Percentiles rank a stretch among this genome's conserved stretches.
phyloP scores from a whole-genome alignment of 2,113 vertebrate genomes.

The Columba livia region DNA sequence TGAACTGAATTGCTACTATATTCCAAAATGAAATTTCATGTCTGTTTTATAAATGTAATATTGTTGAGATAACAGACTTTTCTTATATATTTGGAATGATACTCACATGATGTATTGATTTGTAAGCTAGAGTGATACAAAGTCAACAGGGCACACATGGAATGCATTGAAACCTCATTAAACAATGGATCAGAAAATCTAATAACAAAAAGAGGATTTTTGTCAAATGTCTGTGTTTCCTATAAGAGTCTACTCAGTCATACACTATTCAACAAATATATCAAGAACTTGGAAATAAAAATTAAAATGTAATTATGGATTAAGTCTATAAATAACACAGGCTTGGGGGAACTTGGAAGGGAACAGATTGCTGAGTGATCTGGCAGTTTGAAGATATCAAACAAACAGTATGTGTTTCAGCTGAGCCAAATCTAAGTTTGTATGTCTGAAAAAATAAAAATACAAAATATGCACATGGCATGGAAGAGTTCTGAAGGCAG shows the following conservation, averaged over 20 bases:
- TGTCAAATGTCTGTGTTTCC: not conserved
- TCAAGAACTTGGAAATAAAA: conserved; percentile 36
- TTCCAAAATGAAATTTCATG: not conserved
- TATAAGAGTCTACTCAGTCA: not conserved
- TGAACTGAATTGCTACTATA: not conserved
- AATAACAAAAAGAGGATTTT: conserved; percentile 21
- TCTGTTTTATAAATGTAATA: not conserved
- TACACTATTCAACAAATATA: conserved; percentile 15
- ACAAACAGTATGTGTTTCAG: not conserved
- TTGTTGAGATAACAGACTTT: not conserved
- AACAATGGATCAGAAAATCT: conserved; percentile 15
- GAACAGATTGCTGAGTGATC: conserved; percentile 45
- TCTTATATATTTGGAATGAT: not conserved
- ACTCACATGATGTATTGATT: not conserved
- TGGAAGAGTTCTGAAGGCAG: not conserved
- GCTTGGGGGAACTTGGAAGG: not conserved
- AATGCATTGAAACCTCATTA: not conserved
- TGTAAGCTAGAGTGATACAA: not conserved
- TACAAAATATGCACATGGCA: not conserved
- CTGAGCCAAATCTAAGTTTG: conserved; percentile 3
- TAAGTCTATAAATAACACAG: conserved; percentile 40
- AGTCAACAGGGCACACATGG: conserved; percentile 21
- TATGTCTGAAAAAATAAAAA: conserved; percentile 1
- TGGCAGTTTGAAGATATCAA: conserved; percentile 34
- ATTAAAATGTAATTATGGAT: conserved; percentile 10